Evolutionary conservation across 1,140 invertebrate species (phyloP).

Genomic region (Drosophila sproati): DNA sequence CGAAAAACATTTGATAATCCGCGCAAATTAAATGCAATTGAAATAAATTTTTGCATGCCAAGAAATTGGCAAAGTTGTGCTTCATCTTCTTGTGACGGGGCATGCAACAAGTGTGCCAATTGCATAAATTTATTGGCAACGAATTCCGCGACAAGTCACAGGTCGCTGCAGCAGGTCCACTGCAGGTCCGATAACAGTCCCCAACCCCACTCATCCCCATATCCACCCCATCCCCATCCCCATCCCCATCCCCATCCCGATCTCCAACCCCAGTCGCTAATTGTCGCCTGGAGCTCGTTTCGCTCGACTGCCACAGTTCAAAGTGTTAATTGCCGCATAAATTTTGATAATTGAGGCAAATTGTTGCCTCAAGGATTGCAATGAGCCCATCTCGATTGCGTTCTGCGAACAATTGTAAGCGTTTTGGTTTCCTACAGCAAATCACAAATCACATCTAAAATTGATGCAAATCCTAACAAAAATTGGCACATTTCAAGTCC

Average conservation of each 20-base stretch:
- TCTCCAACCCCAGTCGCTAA: background rate
- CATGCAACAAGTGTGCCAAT: conserved; percentile 80
- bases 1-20: conserved; percentile 62
- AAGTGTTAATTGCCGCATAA: conserved; percentile 77
- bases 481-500: no score
- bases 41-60: conserved; percentile 77
- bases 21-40: conserved; percentile 81
- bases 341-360: conserved; percentile 69
- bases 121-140: conserved; percentile 82
- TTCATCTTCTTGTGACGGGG: conserved; percentile 21
- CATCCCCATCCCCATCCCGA: background rate
- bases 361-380: conserved; percentile 28
- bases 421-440: no score
- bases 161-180: conserved; percentile 21
- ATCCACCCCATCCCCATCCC: background rate
- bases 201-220: background rate
- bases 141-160: conserved; percentile 49
- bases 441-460: no score
- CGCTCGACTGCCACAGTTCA: conserved; percentile 59
- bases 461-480: no score
- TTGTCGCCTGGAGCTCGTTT: conserved; percentile 6
- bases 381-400: background rate
- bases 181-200: conserved; percentile 4
- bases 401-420: no score
- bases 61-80: conserved; percentile 51